A percentile compares a stretch with the other conserved stretches of the same genome.
phyloP scores from a whole-genome alignment of 1,140 invertebrate genomes.

The Ganaspis sp. region DNA sequence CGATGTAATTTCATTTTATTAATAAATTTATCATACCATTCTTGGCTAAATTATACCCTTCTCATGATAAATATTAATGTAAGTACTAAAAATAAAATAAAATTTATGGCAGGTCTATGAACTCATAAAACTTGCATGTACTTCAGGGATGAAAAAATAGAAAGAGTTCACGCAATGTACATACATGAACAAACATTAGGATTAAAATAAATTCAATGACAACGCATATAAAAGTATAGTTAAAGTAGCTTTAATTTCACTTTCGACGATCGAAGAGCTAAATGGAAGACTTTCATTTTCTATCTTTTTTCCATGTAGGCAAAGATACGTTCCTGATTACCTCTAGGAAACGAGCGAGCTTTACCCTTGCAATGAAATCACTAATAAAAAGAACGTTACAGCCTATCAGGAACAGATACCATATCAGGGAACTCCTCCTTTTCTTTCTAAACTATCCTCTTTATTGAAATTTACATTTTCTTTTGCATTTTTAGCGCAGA shows the following conservation, averaged over 20 bases:
- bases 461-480: background rate
- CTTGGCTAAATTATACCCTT: too few relatives aligned
- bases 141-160: background rate
- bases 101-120: background rate
- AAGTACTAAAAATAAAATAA: background rate
- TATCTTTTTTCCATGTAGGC: background rate
- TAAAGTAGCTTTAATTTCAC: background rate
- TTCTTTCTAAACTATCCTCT: background rate
- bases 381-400: conserved; percentile 1
- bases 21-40: too few relatives aligned
- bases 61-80: background rate
- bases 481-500: too few relatives aligned
- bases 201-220: conserved; percentile 15
- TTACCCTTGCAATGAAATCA: conserved; percentile 13
- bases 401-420: background rate
- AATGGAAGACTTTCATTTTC: background rate
- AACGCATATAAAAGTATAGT: conserved; percentile 2
- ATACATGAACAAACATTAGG: background rate
- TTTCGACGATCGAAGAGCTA: conserved; percentile 1
- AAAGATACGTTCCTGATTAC: conserved; percentile 1
- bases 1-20: too few relatives aligned
- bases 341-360: background rate
- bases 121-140: background rate
- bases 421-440: background rate
- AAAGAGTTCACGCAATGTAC: background rate